Percentiles rank a stretch among this genome's conserved stretches.
Evolutionary conservation across 2,113 vertebrate genomes (phyloP).

Genomic region (Nannobrachium achirus): DNA sequence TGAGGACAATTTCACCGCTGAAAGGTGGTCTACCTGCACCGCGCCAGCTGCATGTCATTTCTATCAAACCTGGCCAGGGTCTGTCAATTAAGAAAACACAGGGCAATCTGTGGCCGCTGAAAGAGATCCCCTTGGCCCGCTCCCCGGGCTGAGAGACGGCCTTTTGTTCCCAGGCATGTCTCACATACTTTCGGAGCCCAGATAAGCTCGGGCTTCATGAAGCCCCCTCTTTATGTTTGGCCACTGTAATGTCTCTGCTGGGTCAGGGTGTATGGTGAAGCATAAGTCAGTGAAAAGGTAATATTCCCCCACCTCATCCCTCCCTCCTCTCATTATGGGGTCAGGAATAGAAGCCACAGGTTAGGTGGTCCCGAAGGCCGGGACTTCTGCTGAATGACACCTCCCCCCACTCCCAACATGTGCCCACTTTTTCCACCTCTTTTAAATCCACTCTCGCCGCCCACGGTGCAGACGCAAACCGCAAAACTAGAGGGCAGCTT

Average conservation of each 20-base stretch:
- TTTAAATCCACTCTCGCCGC: constrained; percentile 36
- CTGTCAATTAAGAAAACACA: constrained; percentile 94
- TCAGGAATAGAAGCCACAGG: constrained; percentile 82
- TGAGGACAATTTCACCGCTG: constrained; percentile 86
- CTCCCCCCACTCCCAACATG: constrained; percentile 51
- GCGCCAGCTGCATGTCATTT: constrained; percentile 85
- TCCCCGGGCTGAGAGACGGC: constrained; percentile 82
- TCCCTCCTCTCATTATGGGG: constrained; percentile 78
- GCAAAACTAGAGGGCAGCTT: constrained; percentile 59
- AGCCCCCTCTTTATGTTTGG: constrained; percentile 86
- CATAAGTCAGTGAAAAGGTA: constrained; percentile 80
- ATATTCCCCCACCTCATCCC: constrained; percentile 73
- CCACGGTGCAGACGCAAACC: constrained; percentile 64
- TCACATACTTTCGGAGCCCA: constrained; percentile 90
- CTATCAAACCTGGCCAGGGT: constrained; percentile 84
- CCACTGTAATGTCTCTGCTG: constrained; percentile 81
- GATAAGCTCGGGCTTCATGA: constrained; percentile 88
- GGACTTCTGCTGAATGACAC: constrained; percentile 79
- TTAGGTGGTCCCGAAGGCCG: constrained; percentile 87
- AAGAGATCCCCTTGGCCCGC: constrained; percentile 87
- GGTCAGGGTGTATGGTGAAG: constrained; percentile 78
- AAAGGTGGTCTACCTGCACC: constrained; percentile 86
- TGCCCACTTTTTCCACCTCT: constrained; percentile 46
- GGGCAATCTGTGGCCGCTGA: constrained; percentile 92
- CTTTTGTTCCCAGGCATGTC: constrained; percentile 89